A percentile compares a stretch with the other conserved stretches of the same genome.
Conservation (phyloP, 1,140 invertebrate genomes). For the Mactra quadrangularis region DNA sequence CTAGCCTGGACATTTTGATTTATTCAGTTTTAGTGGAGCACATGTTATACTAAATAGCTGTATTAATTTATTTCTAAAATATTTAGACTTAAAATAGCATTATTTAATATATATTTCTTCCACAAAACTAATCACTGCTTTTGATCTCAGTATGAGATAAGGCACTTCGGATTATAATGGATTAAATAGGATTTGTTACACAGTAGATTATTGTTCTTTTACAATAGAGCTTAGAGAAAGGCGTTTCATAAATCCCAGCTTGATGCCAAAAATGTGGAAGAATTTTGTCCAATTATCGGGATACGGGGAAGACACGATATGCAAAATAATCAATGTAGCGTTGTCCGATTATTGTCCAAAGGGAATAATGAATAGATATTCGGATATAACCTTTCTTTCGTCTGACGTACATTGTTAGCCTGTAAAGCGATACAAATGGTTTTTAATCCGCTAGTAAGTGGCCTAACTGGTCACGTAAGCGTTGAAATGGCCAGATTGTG, state of each 20-base stretch:
- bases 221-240: slow-evolving; percentile 11
- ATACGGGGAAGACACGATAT: neutral
- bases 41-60: too few species aligned
- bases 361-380: neutral
- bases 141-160: slow-evolving; percentile 29
- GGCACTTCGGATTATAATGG: slow-evolving; percentile 36
- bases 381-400: too few species aligned
- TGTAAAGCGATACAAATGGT: too few species aligned
- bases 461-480: too few species aligned
- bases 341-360: neutral
- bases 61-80: too few species aligned
- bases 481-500: neutral
- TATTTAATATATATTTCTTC: too few species aligned
- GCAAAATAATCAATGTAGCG: neutral
- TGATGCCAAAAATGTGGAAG: slow-evolving; percentile 28
- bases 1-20: too few species aligned
- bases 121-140: neutral
- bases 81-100: neutral
- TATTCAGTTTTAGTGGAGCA: too few species aligned
- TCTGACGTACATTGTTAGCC: too few species aligned
- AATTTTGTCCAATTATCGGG: slow-evolving; percentile 16
- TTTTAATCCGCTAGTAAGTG: too few species aligned
- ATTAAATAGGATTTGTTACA: slow-evolving; percentile 27
- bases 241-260: neutral
- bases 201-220: slow-evolving; percentile 1